Percentiles rank a stretch among this genome's conserved stretches.
Evolutionary conservation across 2,113 vertebrate species (phyloP).

Genomic region (Aldabrachelys gigantea): DNA sequence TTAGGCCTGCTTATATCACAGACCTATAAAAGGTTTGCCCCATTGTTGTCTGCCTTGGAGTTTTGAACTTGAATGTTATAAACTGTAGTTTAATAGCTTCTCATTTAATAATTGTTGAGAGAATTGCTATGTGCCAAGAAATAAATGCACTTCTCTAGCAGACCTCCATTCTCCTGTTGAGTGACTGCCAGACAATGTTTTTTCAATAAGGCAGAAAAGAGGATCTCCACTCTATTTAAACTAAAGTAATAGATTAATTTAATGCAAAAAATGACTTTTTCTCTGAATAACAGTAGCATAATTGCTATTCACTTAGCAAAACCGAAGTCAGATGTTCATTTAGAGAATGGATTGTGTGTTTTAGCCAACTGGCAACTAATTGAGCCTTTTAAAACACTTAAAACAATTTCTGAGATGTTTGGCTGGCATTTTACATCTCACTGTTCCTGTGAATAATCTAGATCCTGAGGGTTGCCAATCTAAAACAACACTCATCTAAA

Average conservation of each 20-base stretch:
- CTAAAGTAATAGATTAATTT: constrained; percentile 3
- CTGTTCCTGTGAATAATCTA: background rate
- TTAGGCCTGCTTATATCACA: background rate
- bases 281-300: background rate
- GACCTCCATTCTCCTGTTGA: constrained; percentile 1
- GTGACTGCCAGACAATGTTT: background rate
- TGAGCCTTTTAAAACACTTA: background rate
- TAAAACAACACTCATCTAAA: background rate
- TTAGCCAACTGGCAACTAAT: background rate
- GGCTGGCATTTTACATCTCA: background rate
- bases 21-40: constrained; percentile 4
- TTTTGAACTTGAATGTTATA: constrained; percentile 45
- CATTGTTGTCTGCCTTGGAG: constrained; percentile 27
- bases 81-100: constrained; percentile 52
- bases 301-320: background rate
- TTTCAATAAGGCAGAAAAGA: constrained; percentile 3
- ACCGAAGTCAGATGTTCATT: background rate
- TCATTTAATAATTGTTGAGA: constrained; percentile 25
- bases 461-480: background rate
- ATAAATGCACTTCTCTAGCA: constrained; percentile 4
- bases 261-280: background rate
- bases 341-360: background rate
- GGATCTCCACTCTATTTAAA: constrained; percentile 30
- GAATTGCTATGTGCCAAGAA: constrained; percentile 17
- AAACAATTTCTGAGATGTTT: background rate